Conservation (phyloP, 2,113 vertebrate genomes). For the Chlamydotis undulata region DNA sequence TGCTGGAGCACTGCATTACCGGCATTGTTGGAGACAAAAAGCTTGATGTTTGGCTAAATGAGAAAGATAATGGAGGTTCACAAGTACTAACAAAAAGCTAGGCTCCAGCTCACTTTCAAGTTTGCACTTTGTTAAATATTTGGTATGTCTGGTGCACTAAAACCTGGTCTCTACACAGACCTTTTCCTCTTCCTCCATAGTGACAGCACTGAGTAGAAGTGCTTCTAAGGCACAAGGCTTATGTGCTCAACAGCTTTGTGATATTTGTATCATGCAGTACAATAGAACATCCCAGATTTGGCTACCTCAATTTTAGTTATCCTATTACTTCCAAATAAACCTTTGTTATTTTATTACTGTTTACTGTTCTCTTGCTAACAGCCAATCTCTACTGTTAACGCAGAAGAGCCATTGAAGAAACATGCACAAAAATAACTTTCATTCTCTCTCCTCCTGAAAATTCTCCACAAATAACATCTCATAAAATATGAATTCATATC, state of each 20-base stretch:
- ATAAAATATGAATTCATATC: conserved; percentile 23
- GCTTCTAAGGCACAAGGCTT: not conserved
- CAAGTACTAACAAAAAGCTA: not conserved
- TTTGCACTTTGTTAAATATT: not conserved
- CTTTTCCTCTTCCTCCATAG: not conserved
- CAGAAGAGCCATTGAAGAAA: not conserved
- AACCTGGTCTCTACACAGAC: not conserved
- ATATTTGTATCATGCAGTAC: not conserved
- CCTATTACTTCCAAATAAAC: not conserved
- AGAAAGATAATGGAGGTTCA: not conserved
- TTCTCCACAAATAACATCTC: not conserved
- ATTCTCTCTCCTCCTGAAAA: not conserved
- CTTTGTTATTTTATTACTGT: not conserved
- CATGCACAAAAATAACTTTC: not conserved
- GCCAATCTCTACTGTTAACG: not conserved
- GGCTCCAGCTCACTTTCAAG: not conserved
- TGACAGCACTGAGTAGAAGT: not conserved
- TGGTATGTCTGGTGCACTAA: not conserved
- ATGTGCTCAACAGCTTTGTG: not conserved
- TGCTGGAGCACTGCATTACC: not conserved
- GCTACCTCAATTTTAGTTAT: not conserved
- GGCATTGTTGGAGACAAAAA: not conserved
- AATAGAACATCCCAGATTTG: not conserved
- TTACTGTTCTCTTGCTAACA: not conserved
- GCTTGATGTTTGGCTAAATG: not conserved